Conservation (phyloP, 2,888 invertebrate genomes). For the Theretra japonica region DNA sequence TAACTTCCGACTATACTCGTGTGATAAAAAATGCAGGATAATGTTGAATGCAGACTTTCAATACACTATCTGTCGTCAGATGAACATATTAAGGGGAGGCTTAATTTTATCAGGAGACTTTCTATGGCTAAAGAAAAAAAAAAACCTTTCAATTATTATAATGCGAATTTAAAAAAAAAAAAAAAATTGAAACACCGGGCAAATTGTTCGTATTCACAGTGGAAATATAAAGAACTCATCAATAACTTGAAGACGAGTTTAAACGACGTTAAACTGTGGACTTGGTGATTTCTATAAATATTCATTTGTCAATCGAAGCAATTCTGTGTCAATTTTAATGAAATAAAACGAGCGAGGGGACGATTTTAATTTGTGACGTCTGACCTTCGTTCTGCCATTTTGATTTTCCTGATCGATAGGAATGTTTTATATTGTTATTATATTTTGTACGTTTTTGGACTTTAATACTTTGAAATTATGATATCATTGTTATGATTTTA, state of each 20-base stretch:
- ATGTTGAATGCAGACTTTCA: too few species aligned
- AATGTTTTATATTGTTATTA: background rate
- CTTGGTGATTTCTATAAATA: conserved; percentile 34
- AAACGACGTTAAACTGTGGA: conserved; percentile 8
- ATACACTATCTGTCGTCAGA: too few species aligned
- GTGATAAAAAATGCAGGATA: too few species aligned
- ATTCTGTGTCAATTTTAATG: conserved; percentile 39
- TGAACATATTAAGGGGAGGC: too few species aligned
- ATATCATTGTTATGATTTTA: too few species aligned
- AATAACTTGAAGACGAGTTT: background rate
- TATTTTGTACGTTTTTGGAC: background rate
- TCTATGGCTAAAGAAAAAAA: too few species aligned
- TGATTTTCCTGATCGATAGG: background rate
- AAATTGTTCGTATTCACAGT: background rate
- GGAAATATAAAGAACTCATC: background rate
- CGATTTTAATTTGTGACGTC: conserved; percentile 42
- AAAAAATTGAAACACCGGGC: too few species aligned
- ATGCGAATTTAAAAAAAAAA: background rate
- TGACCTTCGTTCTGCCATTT: background rate
- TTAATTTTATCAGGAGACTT: too few species aligned
- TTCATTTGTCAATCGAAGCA: conserved; percentile 38
- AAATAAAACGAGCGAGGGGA: conserved; percentile 37
- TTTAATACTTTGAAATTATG: background rate
- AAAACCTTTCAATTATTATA: too few species aligned
- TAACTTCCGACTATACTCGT: too few species aligned